A percentile compares a stretch with the other conserved stretches of the same genome.
These are phyloP conservation scores for Heterodera filipjevi DNA, from an alignment of 2,888 invertebrate species.

Conservation along the genomic window DNA sequence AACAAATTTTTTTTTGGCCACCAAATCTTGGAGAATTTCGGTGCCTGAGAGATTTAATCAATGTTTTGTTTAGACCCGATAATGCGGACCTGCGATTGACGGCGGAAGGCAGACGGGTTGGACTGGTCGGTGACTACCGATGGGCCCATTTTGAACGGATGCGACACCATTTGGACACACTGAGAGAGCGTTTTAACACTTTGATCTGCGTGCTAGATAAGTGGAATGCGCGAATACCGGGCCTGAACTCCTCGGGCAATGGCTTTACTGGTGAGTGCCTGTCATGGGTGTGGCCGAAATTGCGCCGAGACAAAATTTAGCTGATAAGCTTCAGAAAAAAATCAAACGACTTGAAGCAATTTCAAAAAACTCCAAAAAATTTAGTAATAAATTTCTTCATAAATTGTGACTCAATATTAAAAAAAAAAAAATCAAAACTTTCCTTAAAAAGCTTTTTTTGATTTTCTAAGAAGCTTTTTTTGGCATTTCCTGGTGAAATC, in stretches of 20 bases:
- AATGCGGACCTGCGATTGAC: constrained; percentile 5
- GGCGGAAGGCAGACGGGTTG: constrained; percentile 35
- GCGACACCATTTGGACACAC: constrained; percentile 36
- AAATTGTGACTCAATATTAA: too few species aligned
- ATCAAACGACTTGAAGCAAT: too few species aligned
- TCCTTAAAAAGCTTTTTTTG: too few species aligned
- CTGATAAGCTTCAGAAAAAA: too few species aligned
- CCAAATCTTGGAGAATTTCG: too few species aligned
- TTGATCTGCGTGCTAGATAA: constrained; percentile 42
- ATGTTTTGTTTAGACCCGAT: neutral
- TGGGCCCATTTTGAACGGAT: constrained; percentile 44
- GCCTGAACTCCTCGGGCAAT: constrained; percentile 30
- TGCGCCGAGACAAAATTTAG: too few species aligned
- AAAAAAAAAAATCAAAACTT: too few species aligned
- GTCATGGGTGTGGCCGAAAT: neutral
- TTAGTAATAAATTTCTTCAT: too few species aligned
- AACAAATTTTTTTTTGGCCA: constrained; percentile 4
- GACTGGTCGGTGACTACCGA: constrained; percentile 44
- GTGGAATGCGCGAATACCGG: constrained; percentile 46
- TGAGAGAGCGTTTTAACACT: constrained; percentile 37
- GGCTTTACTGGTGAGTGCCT: constrained; percentile 30
- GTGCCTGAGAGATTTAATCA: too few species aligned
- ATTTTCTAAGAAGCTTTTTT: too few species aligned
- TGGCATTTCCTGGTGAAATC: too few species aligned
- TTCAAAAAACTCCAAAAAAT: too few species aligned